These are phyloP conservation scores for Acleris sparsana DNA, from an alignment of 2,888 invertebrate species.

Conservation along the genomic window DNA sequence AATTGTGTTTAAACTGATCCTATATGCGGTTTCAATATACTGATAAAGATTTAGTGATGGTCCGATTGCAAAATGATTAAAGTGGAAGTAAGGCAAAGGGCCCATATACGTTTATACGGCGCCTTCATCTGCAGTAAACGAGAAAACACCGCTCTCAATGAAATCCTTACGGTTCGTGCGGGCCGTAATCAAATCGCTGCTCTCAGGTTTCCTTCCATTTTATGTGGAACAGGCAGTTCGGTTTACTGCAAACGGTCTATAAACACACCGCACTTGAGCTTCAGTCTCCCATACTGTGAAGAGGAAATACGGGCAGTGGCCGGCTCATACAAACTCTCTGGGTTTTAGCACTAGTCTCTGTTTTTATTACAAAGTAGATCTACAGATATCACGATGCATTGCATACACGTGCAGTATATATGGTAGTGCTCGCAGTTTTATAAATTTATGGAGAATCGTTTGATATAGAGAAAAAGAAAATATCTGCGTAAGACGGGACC, in stretches of 20 bases:
- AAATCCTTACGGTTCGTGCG: conserved; percentile 27
- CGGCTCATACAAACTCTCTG: no score
- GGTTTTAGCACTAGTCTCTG: no score
- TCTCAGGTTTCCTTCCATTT: conserved; percentile 11
- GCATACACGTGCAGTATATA: no score
- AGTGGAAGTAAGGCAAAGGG: not conserved
- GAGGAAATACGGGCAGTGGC: no score
- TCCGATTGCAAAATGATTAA: conserved; percentile 1
- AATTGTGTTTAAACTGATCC: no score
- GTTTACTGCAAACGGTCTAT: conserved; percentile 14
- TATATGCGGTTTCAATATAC: no score
- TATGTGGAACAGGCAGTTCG: conserved; percentile 16
- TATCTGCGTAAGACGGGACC: no score
- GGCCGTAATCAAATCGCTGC: conserved; percentile 33
- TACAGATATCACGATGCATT: no score
- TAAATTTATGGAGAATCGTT: no score
- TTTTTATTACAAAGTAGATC: no score
- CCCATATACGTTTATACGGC: conserved; percentile 1
- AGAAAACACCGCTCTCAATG: conserved; percentile 29
- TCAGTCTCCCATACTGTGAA: not conserved
- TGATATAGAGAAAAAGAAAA: no score
- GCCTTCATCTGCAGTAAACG: conserved; percentile 19
- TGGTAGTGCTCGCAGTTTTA: no score
- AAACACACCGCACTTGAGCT: conserved; percentile 10
- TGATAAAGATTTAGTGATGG: not conserved